Conservation (phyloP, 2,888 invertebrate genomes). For the Gandaritis pyraliata region DNA sequence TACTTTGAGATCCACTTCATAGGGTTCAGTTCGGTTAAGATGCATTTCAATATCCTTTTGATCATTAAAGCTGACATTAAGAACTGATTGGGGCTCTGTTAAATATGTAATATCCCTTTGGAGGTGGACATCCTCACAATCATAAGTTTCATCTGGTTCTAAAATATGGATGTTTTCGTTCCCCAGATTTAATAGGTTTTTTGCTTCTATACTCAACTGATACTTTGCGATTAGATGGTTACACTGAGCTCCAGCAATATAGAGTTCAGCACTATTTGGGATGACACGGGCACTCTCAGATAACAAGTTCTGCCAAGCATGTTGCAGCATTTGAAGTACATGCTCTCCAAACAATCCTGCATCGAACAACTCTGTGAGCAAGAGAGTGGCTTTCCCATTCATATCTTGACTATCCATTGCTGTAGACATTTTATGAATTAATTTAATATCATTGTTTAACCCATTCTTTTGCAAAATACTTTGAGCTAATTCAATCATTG, state of each 20-base stretch:
- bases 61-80: conserved; percentile 87
- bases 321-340: conserved; percentile 86
- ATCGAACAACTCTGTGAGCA: conserved; percentile 92
- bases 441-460: conserved; percentile 72
- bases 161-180: conserved; percentile 40
- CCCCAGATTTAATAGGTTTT: conserved; percentile 59
- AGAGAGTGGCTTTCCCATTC: conserved; percentile 83
- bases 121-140: conserved; percentile 87
- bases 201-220: conserved; percentile 60
- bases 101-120: conserved; percentile 83
- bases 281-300: conserved; percentile 79
- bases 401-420: conserved; percentile 80
- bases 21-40: conserved; percentile 64
- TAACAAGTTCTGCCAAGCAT: conserved; percentile 88
- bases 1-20: conserved; percentile 64
- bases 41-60: conserved; percentile 72
- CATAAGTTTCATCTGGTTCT: conserved; percentile 85
- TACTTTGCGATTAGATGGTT: conserved; percentile 76
- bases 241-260: conserved; percentile 86
- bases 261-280: conserved; percentile 86
- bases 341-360: conserved; percentile 91
- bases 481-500: conserved; percentile 86
- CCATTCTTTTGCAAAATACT: conserved; percentile 76
- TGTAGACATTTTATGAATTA: conserved; percentile 86
- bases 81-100: conserved; percentile 81